Evolutionary conservation across 2,888 invertebrate species (phyloP).

Genomic region (Mesochorus sp.): DNA sequence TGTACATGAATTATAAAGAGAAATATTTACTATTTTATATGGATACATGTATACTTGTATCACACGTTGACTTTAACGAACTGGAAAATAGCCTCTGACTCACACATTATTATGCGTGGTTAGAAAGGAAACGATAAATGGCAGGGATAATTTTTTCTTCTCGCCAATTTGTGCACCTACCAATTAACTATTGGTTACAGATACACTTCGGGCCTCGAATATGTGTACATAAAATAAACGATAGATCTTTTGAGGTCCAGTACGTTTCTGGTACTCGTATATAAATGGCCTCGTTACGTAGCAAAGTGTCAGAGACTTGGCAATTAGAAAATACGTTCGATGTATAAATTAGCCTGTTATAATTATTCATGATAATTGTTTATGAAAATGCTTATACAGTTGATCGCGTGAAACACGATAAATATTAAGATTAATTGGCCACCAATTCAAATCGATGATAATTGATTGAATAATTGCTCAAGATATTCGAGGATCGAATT

Average conservation of each 20-base stretch:
- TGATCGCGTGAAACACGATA: too few relatives aligned
- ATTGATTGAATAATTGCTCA: too few relatives aligned
- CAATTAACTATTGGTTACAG: slow-evolving; percentile 8
- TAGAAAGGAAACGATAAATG: background rate
- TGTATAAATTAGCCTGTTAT: too few relatives aligned
- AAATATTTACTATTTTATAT: background rate
- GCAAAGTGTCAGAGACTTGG: slow-evolving; percentile 6
- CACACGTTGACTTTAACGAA: background rate
- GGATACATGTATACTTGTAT: background rate
- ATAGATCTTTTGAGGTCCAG: background rate
- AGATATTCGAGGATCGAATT: too few relatives aligned
- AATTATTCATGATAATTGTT: too few relatives aligned
- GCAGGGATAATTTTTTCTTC: background rate
- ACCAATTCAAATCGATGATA: too few relatives aligned
- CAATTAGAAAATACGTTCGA: background rate
- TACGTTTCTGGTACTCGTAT: slow-evolving; percentile 18
- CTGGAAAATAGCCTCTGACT: background rate
- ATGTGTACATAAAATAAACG: background rate
- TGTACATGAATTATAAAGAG: background rate
- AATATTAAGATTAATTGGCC: too few relatives aligned
- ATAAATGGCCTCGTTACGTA: background rate
- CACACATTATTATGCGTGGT: slow-evolving; percentile 1
- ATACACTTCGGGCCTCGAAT: background rate
- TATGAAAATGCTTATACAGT: too few relatives aligned
- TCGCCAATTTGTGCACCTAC: background rate